Base-by-base conservation (phyloP, 2,888 invertebrate genomes). In the Leptinotarsa tumamoca region DNA sequence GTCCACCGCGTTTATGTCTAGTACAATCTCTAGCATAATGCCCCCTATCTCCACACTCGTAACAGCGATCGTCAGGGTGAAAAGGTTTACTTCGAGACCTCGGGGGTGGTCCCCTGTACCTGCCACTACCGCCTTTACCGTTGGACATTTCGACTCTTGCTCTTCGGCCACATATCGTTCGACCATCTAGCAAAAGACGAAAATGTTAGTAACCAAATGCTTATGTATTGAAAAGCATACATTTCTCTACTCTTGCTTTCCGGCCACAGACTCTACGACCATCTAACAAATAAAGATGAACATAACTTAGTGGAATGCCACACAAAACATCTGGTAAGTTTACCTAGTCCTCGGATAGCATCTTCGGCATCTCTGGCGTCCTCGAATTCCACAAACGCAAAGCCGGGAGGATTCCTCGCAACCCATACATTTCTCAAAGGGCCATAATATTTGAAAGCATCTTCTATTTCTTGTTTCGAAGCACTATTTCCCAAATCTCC, bases 21-120 rank as follows among this genome's bases (percentile, higher is more conserved):
- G 93, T 92, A 88, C 98, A 97, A 87, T 98, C 96, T 81, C 97
- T 92, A 71, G 97, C 97, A 88, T 97, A 97, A 88, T 98, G 97
- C 13, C 98, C 98, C 79, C 96, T 91, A 84, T 96, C 96, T 54
- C 97, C 97, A 89, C 98, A 98, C 86, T 97, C 97, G 87, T 97
- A 98, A 89, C 98, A 98, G 78, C 96, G 93, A 89, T 97, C 97
- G 85, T 96, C 96, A 14, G 96, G 95, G 82, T 96, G 94, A 85
- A 96, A 95, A 23, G 96, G 94, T 68, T 93, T 90, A n/a, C 94
- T 93, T 54, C 90, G 88, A 68, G 91, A 87, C 72, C 93, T 90
- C 2, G 92, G 91, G 0, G 92, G 92, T 1, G 92, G 92, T 13
- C 92, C 90, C 27, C 90, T 86, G 74, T 87, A 87, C 54, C 88